phyloP scores from a whole-genome alignment of 2,113 vertebrate genomes.

The Hemibagrus wyckioides region DNA sequence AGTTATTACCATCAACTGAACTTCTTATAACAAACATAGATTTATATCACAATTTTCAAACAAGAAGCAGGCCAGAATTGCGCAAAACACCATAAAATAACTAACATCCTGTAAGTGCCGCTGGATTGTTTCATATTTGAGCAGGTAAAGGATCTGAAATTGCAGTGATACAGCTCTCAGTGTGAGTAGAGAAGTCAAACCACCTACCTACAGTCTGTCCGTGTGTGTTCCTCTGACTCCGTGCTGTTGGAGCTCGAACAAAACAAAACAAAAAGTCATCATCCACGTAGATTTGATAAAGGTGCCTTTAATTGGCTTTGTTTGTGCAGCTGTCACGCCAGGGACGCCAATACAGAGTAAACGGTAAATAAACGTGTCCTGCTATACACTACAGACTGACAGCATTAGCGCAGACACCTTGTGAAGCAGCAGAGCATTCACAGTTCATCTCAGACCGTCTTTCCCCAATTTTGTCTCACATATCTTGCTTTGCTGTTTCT shows the following conservation, averaged over 20 bases:
- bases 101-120: neutral
- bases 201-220: conserved; percentile 6
- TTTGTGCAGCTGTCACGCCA: neutral
- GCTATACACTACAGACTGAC: neutral
- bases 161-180: neutral
- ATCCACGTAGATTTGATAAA: neutral
- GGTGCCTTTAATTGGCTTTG: neutral
- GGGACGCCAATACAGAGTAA: neutral
- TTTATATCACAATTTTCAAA: neutral
- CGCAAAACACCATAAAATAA: neutral
- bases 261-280: neutral
- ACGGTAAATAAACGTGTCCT: neutral
- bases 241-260: neutral
- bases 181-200: neutral
- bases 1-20: neutral
- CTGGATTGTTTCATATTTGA: neutral
- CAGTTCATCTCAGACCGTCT: neutral
- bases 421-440: neutral
- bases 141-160: neutral
- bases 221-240: neutral
- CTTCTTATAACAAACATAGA: neutral
- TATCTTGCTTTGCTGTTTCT: neutral
- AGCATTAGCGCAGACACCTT: neutral
- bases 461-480: neutral
- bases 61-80: neutral